Conservation (phyloP, 2,113 vertebrate species). For the Colius striatus region DNA sequence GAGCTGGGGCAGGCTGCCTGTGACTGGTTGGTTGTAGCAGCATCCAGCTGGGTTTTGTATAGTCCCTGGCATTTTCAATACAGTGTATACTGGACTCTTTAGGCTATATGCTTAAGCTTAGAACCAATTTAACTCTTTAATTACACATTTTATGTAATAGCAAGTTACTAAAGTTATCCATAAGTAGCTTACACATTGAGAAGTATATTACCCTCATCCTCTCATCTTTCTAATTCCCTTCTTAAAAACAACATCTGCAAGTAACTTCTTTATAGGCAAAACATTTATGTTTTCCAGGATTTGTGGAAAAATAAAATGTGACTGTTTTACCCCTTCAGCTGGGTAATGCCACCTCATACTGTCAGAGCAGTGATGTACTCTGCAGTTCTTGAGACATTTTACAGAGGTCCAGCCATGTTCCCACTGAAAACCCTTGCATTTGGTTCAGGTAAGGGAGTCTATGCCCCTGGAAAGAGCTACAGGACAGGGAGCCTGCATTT, state of each 20-base stretch:
- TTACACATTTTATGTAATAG: not conserved
- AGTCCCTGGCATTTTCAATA: not conserved
- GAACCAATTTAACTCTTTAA: constrained; percentile 23
- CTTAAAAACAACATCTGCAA: not conserved
- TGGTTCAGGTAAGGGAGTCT: not conserved
- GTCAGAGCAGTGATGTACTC: not conserved
- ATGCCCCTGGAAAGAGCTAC: not conserved
- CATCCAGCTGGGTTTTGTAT: no score
- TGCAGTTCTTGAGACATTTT: not conserved
- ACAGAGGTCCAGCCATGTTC: accelerated
- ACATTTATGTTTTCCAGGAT: not conserved
- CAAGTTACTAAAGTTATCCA: not conserved
- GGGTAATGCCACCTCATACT: not conserved
- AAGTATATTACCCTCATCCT: not conserved
- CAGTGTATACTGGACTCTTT: not conserved
- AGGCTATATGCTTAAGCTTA: not conserved
- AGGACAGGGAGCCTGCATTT: not conserved
- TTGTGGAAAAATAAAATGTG: not conserved
- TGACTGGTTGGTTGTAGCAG: accelerated
- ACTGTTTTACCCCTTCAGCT: not conserved
- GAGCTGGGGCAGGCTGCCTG: not conserved
- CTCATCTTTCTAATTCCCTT: not conserved
- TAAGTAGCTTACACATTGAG: not conserved
- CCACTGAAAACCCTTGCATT: not conserved
- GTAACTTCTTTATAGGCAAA: not conserved